A percentile compares a stretch with the other conserved stretches of the same genome.
Conservation (phyloP, 30 jellyfish, hydroid and myxozoan species). For the Aurelia aurita region DNA sequence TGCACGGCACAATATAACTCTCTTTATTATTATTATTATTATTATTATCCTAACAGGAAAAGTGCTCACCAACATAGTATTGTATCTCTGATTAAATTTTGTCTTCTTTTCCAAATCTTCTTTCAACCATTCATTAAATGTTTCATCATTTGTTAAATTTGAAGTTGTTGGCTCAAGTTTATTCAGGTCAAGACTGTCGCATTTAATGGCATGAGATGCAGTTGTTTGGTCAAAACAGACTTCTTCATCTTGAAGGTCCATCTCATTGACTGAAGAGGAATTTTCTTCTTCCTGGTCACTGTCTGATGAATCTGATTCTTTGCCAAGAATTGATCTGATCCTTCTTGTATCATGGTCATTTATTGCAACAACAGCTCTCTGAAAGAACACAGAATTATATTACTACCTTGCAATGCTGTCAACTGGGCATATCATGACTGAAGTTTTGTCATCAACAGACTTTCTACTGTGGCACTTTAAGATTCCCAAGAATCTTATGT, state of each 20-base stretch:
- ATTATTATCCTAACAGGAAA: too few relatives aligned
- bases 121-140: constrained; percentile 30
- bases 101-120: constrained; percentile 21
- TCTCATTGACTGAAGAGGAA: neutral
- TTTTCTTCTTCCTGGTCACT: constrained; percentile 7
- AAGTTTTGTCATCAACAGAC: too few relatives aligned
- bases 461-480: too few relatives aligned
- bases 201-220: constrained; percentile 19
- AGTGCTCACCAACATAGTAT: constrained; percentile 49
- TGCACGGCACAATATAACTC: too few relatives aligned
- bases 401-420: too few relatives aligned
- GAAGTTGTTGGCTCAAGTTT: constrained; percentile 30
- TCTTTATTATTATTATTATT: too few relatives aligned
- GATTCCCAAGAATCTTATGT: too few relatives aligned
- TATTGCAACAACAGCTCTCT: constrained; percentile 72
- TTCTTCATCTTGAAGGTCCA: constrained; percentile 34
- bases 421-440: too few relatives aligned
- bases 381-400: neutral
- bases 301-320: constrained; percentile 28
- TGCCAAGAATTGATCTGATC: constrained; percentile 46
- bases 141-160: constrained; percentile 17
- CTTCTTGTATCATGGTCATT: constrained; percentile 56
- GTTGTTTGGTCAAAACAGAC: constrained; percentile 58
- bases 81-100: constrained; percentile 14
- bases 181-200: neutral